phyloP scores from a whole-genome alignment of 2,888 invertebrate species.

The Entomobrya multifasciata region DNA sequence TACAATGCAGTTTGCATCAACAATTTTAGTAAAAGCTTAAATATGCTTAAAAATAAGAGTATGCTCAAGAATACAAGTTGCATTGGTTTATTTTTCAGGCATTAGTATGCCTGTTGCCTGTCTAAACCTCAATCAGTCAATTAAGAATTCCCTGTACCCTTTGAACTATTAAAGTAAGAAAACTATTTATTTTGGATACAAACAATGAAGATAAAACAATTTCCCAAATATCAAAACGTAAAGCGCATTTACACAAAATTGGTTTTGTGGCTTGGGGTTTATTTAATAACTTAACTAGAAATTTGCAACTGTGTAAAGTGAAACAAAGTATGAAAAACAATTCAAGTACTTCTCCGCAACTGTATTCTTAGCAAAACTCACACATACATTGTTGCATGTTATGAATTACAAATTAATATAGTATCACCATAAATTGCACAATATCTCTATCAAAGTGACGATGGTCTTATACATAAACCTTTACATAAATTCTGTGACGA shows the following conservation, averaged over 20 bases:
- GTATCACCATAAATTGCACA: not conserved
- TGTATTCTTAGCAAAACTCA: constrained; percentile 21
- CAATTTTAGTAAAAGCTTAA: too few relatives aligned
- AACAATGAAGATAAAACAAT: not conserved
- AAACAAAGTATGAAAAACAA: constrained; percentile 29
- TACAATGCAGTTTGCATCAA: too few relatives aligned
- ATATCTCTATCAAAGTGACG: not conserved
- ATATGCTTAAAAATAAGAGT: too few relatives aligned
- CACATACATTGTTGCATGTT: too few relatives aligned
- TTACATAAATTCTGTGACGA: not conserved
- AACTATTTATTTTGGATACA: too few relatives aligned
- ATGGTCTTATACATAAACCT: not conserved
- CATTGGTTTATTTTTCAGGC: too few relatives aligned
- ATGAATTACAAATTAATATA: constrained; percentile 27
- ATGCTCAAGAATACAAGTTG: too few relatives aligned
- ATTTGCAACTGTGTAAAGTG: not conserved
- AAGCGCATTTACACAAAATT: constrained; percentile 9
- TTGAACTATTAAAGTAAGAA: not conserved
- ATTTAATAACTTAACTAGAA: constrained; percentile 8
- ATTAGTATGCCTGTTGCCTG: too few relatives aligned
- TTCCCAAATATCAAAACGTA: not conserved
- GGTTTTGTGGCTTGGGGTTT: constrained; percentile 32
- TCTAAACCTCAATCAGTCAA: not conserved
- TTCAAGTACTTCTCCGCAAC: constrained; percentile 22
- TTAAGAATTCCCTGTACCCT: not conserved